Base-by-base conservation (phyloP, 2,888 invertebrate genomes). In the Polydrusus pterygomalis region DNA sequence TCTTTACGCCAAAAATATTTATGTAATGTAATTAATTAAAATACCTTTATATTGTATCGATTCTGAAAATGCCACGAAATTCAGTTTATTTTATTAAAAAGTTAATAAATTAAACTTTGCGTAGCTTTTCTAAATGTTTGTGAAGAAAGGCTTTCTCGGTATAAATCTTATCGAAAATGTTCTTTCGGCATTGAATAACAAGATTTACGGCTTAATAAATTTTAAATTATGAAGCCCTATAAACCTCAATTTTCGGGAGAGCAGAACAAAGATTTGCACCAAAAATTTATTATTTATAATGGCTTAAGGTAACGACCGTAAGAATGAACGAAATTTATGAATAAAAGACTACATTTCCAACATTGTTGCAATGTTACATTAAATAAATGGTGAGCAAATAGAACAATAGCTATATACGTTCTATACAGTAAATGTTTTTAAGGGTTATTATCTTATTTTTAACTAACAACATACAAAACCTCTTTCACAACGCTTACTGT, bases 191-290 rank as follows among this genome's bases (percentile, higher is more conserved):
- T 67, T 54, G 67, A 67, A 54, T 67, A 17, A 47, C 54, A 54
- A 67, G 54, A 67, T 67, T 67, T 67, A 67, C 67, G 67, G 49
- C 49, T 67, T 49, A 40, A 67, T 67, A 67, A 67, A 67, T 67
- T 67, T 56, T 67, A 67, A 67, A 67, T 67, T 67, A 67, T 67
- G 67, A 54, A 67, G 67, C 47, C 65, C 54, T 60, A 40, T 67
- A 67, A 67, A 67, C 67, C 40, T 67, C 54, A 67, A 67, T 67
- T 67, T 67, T 67, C 67, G 40, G 51, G 25, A 67, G 17, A 40
- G 51, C 67, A 51, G 67, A 54, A 51, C 49, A 49, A 67, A 40
- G 65, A 67, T 51, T 67, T 56, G 38, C 17, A 40, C 38, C 25
- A 49, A 40, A 17, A 54, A 67, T 54, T 67, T 67, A 67, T 67